A percentile compares a stretch with the other conserved stretches of the same genome.
These are phyloP conservation scores for Syndactyla subalaris DNA, from an alignment of 2,797 vertebrate species.

Conservation along the genomic window DNA sequence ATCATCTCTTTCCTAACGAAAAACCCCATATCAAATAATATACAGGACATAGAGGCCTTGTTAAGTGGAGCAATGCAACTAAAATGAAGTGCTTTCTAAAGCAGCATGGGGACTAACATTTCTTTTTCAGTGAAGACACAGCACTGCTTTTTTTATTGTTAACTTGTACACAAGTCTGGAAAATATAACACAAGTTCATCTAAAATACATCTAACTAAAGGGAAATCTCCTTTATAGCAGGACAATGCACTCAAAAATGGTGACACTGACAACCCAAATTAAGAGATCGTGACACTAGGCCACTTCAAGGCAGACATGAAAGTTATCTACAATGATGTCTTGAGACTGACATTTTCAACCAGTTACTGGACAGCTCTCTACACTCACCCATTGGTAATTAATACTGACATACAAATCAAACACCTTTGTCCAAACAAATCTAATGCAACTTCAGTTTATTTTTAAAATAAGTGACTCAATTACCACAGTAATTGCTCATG, in stretches of 20 bases:
- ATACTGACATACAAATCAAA: background rate
- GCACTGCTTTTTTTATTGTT: background rate
- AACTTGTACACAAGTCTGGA: background rate
- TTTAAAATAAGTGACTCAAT: background rate
- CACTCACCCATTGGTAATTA: background rate
- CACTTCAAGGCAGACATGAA: background rate
- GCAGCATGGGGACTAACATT: background rate
- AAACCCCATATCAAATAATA: background rate
- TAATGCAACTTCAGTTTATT: background rate
- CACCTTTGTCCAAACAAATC: background rate
- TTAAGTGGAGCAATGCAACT: background rate
- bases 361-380: background rate
- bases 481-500: background rate
- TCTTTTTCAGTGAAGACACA: background rate
- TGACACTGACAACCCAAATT: background rate
- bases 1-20: background rate
- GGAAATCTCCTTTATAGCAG: background rate
- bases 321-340: background rate
- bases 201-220: background rate
- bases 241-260: background rate
- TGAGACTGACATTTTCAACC: background rate
- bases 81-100: background rate
- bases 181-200: background rate
- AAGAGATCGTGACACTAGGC: background rate
- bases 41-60: background rate